These are phyloP conservation scores for Sarcophaga peregrina DNA, from an alignment of 1,140 invertebrate species.

Conservation along the genomic window DNA sequence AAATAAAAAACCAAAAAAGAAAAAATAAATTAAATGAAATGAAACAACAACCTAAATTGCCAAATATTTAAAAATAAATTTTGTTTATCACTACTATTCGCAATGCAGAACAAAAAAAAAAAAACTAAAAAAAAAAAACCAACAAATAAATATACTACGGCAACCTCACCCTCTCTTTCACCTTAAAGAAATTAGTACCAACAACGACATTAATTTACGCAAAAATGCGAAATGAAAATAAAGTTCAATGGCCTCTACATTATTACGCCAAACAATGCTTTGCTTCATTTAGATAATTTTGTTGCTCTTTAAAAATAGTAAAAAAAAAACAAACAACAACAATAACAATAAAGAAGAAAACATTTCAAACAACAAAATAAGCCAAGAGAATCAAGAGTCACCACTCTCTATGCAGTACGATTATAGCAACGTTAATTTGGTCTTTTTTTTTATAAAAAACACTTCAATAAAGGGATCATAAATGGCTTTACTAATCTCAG, in stretches of 20 bases:
- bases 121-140: neutral
- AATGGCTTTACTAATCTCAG: too few relatives aligned
- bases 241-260: slow-evolving; percentile 29
- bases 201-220: neutral
- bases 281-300: slow-evolving; percentile 35
- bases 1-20: neutral
- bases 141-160: neutral
- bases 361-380: neutral
- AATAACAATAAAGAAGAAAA: slow-evolving; percentile 15
- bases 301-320: slow-evolving; percentile 25
- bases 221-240: slow-evolving; percentile 10
- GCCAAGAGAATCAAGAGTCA: too few relatives aligned
- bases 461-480: too few relatives aligned
- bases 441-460: too few relatives aligned
- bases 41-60: slow-evolving; percentile 11
- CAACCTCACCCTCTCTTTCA: neutral
- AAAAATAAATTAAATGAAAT: neutral
- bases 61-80: neutral
- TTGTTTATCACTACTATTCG: slow-evolving; percentile 7
- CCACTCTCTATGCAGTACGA: too few relatives aligned
- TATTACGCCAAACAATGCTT: neutral
- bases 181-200: neutral
- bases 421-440: too few relatives aligned
- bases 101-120: neutral
- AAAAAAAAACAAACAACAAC: slow-evolving; percentile 18